Conservation (phyloP, 2,113 vertebrate genomes). For the Calyptommatus sinebrachiatus region DNA sequence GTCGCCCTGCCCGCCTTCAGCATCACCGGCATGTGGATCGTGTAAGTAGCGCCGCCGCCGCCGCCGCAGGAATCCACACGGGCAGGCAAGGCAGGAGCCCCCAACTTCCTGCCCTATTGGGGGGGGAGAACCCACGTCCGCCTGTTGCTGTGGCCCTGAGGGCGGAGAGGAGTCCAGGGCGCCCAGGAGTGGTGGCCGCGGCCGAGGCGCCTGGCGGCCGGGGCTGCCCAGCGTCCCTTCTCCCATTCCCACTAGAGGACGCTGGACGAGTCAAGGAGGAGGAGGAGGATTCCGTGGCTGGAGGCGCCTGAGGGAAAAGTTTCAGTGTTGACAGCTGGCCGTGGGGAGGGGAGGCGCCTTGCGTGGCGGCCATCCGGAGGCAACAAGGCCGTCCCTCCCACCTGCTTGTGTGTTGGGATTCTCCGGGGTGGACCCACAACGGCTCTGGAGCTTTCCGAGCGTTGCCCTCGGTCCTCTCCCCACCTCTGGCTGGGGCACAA, state of each 20-base stretch:
- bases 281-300: not conserved
- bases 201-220: no score
- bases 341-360: not conserved
- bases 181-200: not conserved
- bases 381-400: no score
- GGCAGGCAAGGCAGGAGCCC: not conserved
- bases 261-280: not conserved
- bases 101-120: not conserved
- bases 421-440: no score
- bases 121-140: not conserved
- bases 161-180: not conserved
- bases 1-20: conserved; percentile 79
- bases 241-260: not conserved
- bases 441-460: no score
- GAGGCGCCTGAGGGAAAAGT: not conserved
- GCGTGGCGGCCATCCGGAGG: no score
- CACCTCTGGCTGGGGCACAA: no score
- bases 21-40: conserved; percentile 84
- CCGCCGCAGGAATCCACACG: not conserved
- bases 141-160: not conserved
- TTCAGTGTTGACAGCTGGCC: not conserved
- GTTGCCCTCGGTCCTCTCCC: no score
- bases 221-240: not conserved
- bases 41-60: conserved; percentile 72
- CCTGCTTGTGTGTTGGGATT: no score